phyloP scores from a whole-genome alignment of 2,113 vertebrate genomes.

The Heterochromis multidens region DNA sequence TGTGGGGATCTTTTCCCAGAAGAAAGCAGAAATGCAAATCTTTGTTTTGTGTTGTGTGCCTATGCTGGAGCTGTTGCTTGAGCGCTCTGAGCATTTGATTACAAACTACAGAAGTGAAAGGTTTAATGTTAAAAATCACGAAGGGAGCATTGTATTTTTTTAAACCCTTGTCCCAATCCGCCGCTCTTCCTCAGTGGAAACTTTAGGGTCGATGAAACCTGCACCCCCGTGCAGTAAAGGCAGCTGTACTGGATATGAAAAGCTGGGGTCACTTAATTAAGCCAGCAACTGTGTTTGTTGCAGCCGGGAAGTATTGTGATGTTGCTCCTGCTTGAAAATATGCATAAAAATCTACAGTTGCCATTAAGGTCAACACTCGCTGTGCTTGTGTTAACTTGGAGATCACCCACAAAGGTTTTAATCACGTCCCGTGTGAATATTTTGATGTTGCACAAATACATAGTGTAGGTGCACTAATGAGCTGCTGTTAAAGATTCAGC shows the following conservation, averaged over 20 bases:
- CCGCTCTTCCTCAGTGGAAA: not conserved
- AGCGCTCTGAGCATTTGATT: not conserved
- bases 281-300: not conserved
- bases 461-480: slow-evolving; percentile 5
- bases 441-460: not conserved
- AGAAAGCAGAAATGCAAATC: slow-evolving; percentile 32
- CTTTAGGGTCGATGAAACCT: not conserved
- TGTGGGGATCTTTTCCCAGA: not conserved
- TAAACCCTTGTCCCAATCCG: not conserved
- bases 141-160: not conserved
- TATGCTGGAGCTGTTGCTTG: not conserved
- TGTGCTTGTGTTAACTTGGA: not conserved
- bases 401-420: not conserved
- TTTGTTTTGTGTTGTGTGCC: not conserved
- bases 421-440: not conserved
- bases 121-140: not conserved
- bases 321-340: not conserved
- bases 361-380: not conserved
- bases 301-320: not conserved
- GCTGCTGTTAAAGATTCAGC: not conserved
- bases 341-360: not conserved
- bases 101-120: not conserved
- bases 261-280: not conserved
- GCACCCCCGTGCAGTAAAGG: not conserved
- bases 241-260: not conserved